Conservation (phyloP, 1,140 invertebrate species). For the Bombus waltoni region DNA sequence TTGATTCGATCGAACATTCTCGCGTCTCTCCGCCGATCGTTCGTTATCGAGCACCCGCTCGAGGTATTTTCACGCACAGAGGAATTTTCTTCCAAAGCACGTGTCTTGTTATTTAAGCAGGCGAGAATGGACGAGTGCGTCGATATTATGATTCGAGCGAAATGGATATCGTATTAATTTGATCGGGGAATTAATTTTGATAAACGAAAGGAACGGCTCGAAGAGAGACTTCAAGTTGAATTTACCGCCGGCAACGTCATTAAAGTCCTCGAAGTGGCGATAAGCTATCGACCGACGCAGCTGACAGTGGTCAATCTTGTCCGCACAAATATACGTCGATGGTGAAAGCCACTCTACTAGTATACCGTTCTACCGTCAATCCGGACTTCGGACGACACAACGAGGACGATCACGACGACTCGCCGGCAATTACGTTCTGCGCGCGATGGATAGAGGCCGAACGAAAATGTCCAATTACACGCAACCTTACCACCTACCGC, state of each 20-base stretch:
- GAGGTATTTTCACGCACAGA: no score
- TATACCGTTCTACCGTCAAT: conserved; percentile 16
- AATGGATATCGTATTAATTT: neutral
- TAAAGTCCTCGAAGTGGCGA: neutral
- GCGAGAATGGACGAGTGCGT: neutral
- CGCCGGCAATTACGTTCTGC: conserved; percentile 43
- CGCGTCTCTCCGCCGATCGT: neutral
- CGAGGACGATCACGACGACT: neutral
- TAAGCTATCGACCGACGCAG: neutral
- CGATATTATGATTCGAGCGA: no score
- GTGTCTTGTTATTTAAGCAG: neutral
- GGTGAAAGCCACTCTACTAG: neutral
- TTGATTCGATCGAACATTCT: neutral
- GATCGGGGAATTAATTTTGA: neutral
- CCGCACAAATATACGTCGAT: conserved; percentile 7
- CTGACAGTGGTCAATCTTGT: conserved; percentile 22
- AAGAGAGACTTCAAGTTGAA: neutral
- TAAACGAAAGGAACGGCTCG: neutral
- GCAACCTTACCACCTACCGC: conserved; percentile 57
- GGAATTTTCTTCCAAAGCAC: neutral
- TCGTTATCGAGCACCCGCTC: neutral
- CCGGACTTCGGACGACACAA: neutral
- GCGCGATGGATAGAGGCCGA: conserved; percentile 38
- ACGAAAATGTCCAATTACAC: conserved; percentile 60
- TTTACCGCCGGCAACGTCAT: neutral